phyloP scores from a whole-genome alignment of 2,888 invertebrate species.

The Gastracanthus pulcherrimus region DNA sequence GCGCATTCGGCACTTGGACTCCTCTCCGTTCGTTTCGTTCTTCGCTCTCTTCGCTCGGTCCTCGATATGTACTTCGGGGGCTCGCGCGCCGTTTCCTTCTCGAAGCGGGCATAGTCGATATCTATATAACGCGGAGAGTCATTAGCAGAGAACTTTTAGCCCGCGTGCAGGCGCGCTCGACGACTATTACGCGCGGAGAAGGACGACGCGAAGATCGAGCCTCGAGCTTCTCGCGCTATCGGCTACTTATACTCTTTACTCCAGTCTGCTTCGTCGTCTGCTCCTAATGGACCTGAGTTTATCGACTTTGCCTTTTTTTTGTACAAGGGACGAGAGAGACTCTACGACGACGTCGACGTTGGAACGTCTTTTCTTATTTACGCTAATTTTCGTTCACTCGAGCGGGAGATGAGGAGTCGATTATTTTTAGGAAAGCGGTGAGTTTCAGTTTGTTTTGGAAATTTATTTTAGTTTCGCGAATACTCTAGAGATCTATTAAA shows the following conservation, averaged over 20 bases:
- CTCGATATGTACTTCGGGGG: not conserved
- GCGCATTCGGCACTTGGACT: not conserved
- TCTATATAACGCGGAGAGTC: not conserved
- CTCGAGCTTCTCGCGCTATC: constrained; percentile 3
- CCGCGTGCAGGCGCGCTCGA: too few species aligned
- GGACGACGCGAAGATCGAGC: constrained; percentile 14
- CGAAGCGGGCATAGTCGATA: too few species aligned
- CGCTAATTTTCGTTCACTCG: constrained; percentile 5
- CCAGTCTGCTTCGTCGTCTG: constrained; percentile 33
- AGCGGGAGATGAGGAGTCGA: not conserved
- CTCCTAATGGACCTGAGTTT: constrained; percentile 37
- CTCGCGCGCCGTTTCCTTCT: not conserved
- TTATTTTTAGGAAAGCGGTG: not conserved
- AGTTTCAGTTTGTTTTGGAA: not conserved
- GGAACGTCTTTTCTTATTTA: constrained; percentile 19
- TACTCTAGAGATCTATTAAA: too few species aligned
- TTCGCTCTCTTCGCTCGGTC: not conserved
- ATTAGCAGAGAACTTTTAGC: constrained; percentile 29
- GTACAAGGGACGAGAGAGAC: not conserved
- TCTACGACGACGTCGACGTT: not conserved
- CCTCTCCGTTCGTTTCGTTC: not conserved
- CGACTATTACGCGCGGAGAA: constrained; percentile 24
- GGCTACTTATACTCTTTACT: not conserved
- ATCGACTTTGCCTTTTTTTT: constrained; percentile 41
- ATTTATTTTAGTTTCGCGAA: not conserved